Base-by-base conservation (phyloP, 2,888 invertebrate genomes). In the Flexamia atlantica region DNA sequence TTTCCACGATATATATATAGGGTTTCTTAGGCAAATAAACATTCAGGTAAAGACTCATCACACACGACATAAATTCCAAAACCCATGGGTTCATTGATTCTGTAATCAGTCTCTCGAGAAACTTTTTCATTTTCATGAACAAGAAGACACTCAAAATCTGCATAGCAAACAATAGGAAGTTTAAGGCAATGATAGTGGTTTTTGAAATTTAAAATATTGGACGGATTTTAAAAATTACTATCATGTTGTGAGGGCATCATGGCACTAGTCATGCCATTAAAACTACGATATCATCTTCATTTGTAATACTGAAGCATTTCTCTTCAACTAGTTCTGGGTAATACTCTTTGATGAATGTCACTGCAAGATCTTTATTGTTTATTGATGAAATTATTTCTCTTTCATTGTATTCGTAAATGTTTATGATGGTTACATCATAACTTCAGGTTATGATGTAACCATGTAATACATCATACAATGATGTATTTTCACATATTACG, bases 111-210 rank as follows among this genome's bases (percentile, higher is more conserved):
- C 32, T 57, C 32, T 10, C 12, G 2, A 7, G 36, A 40, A 3
- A 46, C 46, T 81, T 53, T 30, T 60, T 53, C 30, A 20, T 53
- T 60, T 57, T 5, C 53, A 1, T 50, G 25, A 4, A 20, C 23
- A 32, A 81, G 60, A 30, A 81, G 28, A 32, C 57, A 81, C 36
- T 81, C 81, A 60, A 81, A 81, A 36, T 60, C 81, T 30, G 81
- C 81, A 60, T 81, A 81, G 3, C 25, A 3, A 1, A 81, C 81
- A 5, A 81, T 60, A 57, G 81, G 81, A 17, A 81, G 28, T 57
- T 30, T 53, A 28, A 60, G 17, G 20, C 25, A 28, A 30, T 79
- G 30, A 42, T 79, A 28, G 50, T 79, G 42, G 42, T 46, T 79
- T 50, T 50, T 79, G 25, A 79, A 79, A 5, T 79, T 46, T n/a